Base-by-base conservation (phyloP, 2,113 vertebrate genomes). In the Myiozetetes cayanensis region DNA sequence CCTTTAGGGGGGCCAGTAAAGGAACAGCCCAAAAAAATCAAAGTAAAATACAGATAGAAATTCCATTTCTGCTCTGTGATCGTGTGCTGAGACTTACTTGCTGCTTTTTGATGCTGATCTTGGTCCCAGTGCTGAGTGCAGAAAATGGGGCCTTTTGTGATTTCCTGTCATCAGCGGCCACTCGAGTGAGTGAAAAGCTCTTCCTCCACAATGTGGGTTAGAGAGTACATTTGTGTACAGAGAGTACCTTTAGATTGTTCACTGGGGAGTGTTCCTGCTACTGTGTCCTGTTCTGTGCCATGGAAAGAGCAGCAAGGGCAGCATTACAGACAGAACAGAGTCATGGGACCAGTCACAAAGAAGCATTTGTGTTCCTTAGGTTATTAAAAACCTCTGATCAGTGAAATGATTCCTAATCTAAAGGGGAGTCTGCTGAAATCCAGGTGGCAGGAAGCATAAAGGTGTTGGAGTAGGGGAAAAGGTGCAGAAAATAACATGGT, bases 291-390 rank as follows among this genome's bases (percentile, higher is more conserved):
- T 59, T 83, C 66, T 78, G 30, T 49, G 41, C 10, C 70, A 8
- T 27, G 9, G 20, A 27, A 66, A 65, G 89, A 81, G 85, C 85
- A 76, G 77, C 8, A 2, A 52, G 66, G 67, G 75, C 78, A 73
- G 46, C 22, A 1, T 39, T 66, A 15, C 61, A 50, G 70, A 47
- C 59, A 27, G 56, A 49, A 14, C 35, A 0, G 0, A 68, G 87
- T 87, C 91, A 85, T 89, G 82, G 85, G 87, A 83, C 43, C 10
- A 2, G 21, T 35, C 65, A 89, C 92, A 95, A 89, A 90, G 81
- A 28, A 30, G 49, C 20, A 4, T 62, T 62, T 95, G 61, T 95
- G 67, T 73, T 91, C 81, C 5, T 56, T 15, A 4, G 14, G 4
- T 89, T 85, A n/a, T 68, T 65, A 65, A 82, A 89, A 52, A 31